Conservation (phyloP, 35 echinoderm and acorn worm species). For the Ptychodera flava region DNA sequence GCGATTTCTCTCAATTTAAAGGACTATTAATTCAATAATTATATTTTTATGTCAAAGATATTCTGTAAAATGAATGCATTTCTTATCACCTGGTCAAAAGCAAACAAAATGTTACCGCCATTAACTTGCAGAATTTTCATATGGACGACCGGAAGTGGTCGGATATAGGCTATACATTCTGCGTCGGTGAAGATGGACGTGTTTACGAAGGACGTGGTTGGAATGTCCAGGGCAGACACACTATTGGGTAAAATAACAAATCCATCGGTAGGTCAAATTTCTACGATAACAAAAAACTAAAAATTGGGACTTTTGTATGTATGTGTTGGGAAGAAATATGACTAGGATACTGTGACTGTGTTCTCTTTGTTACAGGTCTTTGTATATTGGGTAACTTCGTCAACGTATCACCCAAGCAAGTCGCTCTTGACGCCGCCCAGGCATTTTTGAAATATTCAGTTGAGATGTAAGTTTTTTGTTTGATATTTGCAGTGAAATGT, state of each 20-base stretch:
- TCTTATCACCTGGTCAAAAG: too few relatives aligned
- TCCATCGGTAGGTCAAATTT: background rate
- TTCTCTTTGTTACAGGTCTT: too few relatives aligned
- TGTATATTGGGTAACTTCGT: conserved; percentile 52
- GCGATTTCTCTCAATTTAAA: too few relatives aligned
- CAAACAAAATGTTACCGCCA: too few relatives aligned
- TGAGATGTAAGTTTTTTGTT: conserved; percentile 23
- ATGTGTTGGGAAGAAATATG: too few relatives aligned
- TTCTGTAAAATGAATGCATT: too few relatives aligned
- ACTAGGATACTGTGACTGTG: too few relatives aligned
- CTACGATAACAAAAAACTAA: too few relatives aligned
- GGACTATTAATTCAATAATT: too few relatives aligned
- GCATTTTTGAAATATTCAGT: conserved; percentile 31
- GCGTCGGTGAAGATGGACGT: conserved; percentile 47
- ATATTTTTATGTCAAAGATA: too few relatives aligned
- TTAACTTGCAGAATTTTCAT: conserved; percentile 48
- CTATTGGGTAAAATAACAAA: conserved; percentile 26
- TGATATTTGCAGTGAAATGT: too few relatives aligned
- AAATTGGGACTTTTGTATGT: too few relatives aligned
- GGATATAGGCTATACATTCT: conserved; percentile 39
- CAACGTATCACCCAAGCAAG: conserved; percentile 18
- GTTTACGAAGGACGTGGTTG: conserved; percentile 51
- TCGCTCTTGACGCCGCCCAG: conserved; percentile 24
- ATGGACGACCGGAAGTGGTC: conserved; percentile 4
- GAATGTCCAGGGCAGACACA: conserved; percentile 26